Conservation (phyloP, 2,888 invertebrate species). For the Parnassius orleans region DNA sequence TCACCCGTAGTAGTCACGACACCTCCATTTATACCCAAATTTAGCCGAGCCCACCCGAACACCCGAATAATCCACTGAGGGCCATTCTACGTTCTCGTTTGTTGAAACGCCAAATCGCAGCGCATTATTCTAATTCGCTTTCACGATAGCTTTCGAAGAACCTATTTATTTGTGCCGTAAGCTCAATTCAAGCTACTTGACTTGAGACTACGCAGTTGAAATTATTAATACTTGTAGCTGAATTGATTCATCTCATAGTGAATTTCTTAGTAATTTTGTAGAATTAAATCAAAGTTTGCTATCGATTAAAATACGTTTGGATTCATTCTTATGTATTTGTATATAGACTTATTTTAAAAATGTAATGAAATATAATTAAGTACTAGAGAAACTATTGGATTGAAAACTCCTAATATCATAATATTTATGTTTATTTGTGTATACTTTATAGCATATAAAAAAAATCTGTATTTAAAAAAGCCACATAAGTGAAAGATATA, state of each 20-base stretch:
- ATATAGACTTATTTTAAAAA: no score
- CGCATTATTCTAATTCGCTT: conserved; percentile 79
- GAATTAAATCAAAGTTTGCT: not conserved
- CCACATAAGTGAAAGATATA: conserved; percentile 70
- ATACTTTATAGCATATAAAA: conserved; percentile 49
- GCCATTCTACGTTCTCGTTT: conserved; percentile 72
- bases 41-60: conserved; percentile 62
- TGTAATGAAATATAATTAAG: no score
- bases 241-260: conserved; percentile 35
- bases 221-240: conserved; percentile 40
- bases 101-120: conserved; percentile 78
- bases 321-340: no score
- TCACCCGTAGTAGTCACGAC: conserved; percentile 55
- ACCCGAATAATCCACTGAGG: conserved; percentile 75
- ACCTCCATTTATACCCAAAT: conserved; percentile 75
- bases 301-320: no score
- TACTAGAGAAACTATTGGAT: no score
- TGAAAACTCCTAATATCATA: no score
- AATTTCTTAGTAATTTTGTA: not conserved
- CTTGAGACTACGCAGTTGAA: conserved; percentile 46
- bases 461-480: conserved; percentile 65
- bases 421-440: no score
- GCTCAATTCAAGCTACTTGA: conserved; percentile 48
- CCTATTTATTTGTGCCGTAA: conserved; percentile 75
- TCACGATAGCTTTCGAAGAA: conserved; percentile 76